Evolutionary conservation across 2,888 invertebrate species (phyloP).

Genomic region (Agriopis marginaria): DNA sequence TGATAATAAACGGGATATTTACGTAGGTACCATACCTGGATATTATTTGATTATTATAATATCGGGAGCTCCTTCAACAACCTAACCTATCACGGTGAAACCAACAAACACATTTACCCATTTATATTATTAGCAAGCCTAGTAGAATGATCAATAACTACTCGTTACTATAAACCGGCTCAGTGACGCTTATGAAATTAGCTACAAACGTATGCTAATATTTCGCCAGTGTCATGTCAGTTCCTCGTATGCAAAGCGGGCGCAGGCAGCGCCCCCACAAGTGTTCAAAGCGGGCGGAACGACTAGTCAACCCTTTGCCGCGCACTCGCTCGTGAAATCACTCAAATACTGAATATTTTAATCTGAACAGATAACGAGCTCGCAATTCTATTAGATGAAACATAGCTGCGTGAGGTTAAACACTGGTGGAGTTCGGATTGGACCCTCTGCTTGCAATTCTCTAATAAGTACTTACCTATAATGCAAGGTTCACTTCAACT

Average conservation of each 20-base stretch:
- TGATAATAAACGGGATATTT: no score
- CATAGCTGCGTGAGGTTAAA: constrained; percentile 82
- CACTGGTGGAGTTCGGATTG: constrained; percentile 51
- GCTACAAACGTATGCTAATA: constrained; percentile 41
- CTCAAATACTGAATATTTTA: constrained; percentile 87
- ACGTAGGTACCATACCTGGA: no score
- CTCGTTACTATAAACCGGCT: not conserved
- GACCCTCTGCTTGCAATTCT: constrained; percentile 56
- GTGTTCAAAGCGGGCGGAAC: constrained; percentile 84
- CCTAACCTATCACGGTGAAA: no score
- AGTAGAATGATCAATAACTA: not conserved
- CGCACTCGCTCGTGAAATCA: constrained; percentile 86
- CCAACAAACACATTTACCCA: not conserved
- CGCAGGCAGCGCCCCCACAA: constrained; percentile 74
- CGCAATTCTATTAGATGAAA: constrained; percentile 86
- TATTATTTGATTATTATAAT: no score
- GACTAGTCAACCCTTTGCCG: constrained; percentile 86
- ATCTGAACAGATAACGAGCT: constrained; percentile 87
- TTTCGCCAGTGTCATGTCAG: constrained; percentile 31
- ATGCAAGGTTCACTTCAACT: constrained; percentile 11
- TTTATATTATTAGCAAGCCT: not conserved
- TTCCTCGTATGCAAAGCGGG: constrained; percentile 62
- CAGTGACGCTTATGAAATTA: constrained; percentile 27
- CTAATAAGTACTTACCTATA: not conserved
- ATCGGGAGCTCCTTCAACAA: no score